Evolutionary conservation across 1,140 invertebrate species (phyloP), one percentile per base, ranked within the genome.

Genomic region (Drosophila funebris): DNA sequence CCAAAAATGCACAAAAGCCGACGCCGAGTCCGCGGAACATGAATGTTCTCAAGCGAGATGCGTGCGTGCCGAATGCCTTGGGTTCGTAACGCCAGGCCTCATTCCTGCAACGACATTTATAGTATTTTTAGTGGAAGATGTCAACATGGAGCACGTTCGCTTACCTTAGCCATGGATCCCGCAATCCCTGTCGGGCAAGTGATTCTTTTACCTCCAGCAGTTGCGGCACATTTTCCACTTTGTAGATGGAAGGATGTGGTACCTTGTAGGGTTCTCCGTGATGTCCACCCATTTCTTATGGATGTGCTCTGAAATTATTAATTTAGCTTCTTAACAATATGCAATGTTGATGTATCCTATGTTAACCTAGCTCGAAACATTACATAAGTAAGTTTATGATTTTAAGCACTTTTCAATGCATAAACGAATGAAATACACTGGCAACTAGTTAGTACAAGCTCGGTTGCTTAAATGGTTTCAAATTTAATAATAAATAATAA

Each of bases 141-240:
- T 33, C 3, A 6, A 41, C 7, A 50, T 14, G 16, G 5, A 2
- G 24, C 9, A 3, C n/a, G 27, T 46, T 4, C 1, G 7, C 56
- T 90, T 77, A 95, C 94, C 95, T 94, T 0, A 96, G 84, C 96
- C 96, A 97, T 6, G 96, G 96, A 93, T 97, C 96, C 73, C 94
- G 95, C 0, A 97, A 78, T 13, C 96, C 96, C 82, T 94, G 92
- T 11, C 93, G 89, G 0, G 93, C 95, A 24, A 97, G 92, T 5
- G 93, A 92, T 62, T 93, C 90, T 90, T 94, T 92, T 0, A 95
- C 91, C 67, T 92, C 81, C 62, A 94, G 60, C 33, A 97, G 80
- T 73, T 95, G 90, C 3, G 95, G 94, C n/a, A 92, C 91, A 87
- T 95, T 93, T 89, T 96, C 95, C 4, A 96, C 94, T 92, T 96